phyloP scores from a whole-genome alignment of 2,888 invertebrate genomes.

The Drosophila nigricruria region DNA sequence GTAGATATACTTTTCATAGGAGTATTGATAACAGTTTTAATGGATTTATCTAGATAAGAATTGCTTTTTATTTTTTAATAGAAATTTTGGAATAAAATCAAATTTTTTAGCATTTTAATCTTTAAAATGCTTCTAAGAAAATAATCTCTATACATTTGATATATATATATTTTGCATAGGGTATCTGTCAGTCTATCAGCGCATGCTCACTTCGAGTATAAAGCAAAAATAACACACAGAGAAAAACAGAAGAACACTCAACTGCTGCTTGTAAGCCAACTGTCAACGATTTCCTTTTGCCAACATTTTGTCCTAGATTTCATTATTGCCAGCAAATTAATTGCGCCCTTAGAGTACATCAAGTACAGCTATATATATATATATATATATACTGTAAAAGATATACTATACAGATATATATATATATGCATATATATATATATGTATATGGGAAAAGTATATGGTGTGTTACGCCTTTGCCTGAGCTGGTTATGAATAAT shows the following conservation, averaged over 20 bases:
- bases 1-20: background rate
- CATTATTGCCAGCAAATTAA: conserved; percentile 79
- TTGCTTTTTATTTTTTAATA: too few species aligned
- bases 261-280: conserved; percentile 41
- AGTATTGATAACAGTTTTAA: too few species aligned
- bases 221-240: conserved; percentile 18
- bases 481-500: conserved; percentile 57
- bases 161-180: background rate
- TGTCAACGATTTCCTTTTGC: conserved; percentile 77
- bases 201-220: conserved; percentile 32
- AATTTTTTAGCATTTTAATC: too few species aligned
- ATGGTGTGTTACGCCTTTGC: conserved; percentile 20
- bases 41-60: too few species aligned
- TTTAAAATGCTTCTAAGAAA: too few species aligned
- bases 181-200: background rate
- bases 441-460: conserved; percentile 1
- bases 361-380: conserved; percentile 7
- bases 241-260: conserved; percentile 2
- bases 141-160: background rate
- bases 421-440: conserved; percentile 5
- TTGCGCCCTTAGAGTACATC: conserved; percentile 56
- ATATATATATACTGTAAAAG: background rate
- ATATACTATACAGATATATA: conserved; percentile 10
- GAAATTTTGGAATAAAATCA: too few species aligned
- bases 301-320: conserved; percentile 78